These are phyloP conservation scores for Clarias gariepinus DNA, from an alignment of 2,113 vertebrate species.

Conservation along the genomic window DNA sequence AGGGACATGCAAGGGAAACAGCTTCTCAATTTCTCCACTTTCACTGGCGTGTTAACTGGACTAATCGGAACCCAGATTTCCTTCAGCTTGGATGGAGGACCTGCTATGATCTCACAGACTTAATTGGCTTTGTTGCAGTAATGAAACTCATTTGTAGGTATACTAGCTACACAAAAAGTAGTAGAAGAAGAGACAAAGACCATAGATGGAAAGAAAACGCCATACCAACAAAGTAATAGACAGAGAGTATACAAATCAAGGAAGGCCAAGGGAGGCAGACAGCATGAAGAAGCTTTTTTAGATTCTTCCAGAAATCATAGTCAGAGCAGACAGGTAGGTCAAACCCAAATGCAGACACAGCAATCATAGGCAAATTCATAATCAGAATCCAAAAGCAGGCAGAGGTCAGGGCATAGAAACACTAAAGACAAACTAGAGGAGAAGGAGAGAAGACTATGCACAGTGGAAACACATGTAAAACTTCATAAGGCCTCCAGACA, in stretches of 20 bases:
- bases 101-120: slow-evolving; percentile 14
- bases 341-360: slow-evolving; percentile 2
- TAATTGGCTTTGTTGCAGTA: slow-evolving; percentile 4
- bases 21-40: slow-evolving; percentile 21
- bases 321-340: background rate
- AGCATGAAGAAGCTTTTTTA: slow-evolving; percentile 8
- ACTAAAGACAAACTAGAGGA: background rate
- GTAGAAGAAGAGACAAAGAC: background rate
- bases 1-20: slow-evolving; percentile 20
- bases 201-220: background rate
- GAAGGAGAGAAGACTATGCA: background rate
- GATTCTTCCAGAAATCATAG: background rate
- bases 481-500: background rate
- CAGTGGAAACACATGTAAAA: slow-evolving; percentile 22
- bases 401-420: background rate
- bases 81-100: slow-evolving; percentile 24
- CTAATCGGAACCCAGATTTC: background rate
- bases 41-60: slow-evolving; percentile 30
- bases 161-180: slow-evolving; percentile 29
- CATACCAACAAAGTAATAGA: background rate
- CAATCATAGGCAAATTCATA: slow-evolving; percentile 18
- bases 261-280: slow-evolving; percentile 4
- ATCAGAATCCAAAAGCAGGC: slow-evolving; percentile 5
- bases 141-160: slow-evolving; percentile 5
- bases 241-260: slow-evolving; percentile 1